Evolutionary conservation across 53 echinoderm and acorn worm species (phyloP).

Genomic region (Antedon mediterranea): DNA sequence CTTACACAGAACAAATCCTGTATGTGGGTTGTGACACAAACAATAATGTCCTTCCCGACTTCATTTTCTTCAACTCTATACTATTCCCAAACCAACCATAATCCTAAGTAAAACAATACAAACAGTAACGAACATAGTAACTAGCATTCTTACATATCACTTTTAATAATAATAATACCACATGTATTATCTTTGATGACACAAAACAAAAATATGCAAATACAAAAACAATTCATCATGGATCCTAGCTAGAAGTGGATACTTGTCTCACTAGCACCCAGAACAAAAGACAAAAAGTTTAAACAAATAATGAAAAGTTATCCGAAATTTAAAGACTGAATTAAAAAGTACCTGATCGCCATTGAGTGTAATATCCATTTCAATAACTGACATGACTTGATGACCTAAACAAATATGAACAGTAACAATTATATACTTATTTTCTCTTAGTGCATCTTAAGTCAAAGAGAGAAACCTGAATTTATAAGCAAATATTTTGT

Average conservation of each 20-base stretch:
- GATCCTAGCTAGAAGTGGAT: too few species aligned
- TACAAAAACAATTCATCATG: too few species aligned
- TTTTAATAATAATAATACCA: background rate
- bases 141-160: background rate
- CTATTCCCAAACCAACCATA: constrained; percentile 62
- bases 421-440: too few species aligned
- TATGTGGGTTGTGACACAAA: constrained; percentile 44
- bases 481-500: too few species aligned
- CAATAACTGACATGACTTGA: constrained; percentile 2
- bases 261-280: too few species aligned
- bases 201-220: too few species aligned
- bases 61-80: constrained; percentile 10
- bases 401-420: constrained; percentile 11
- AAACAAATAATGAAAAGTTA: too few species aligned
- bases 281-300: too few species aligned
- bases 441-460: too few species aligned
- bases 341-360: constrained; percentile 25
- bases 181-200: too few species aligned
- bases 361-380: constrained; percentile 7
- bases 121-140: background rate
- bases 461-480: too few species aligned
- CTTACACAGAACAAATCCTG: constrained; percentile 42
- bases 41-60: constrained; percentile 3
- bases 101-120: constrained; percentile 19
- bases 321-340: too few species aligned